Evolutionary conservation across 23 tunicate species (phyloP).

Genomic region (Styela plicata): DNA sequence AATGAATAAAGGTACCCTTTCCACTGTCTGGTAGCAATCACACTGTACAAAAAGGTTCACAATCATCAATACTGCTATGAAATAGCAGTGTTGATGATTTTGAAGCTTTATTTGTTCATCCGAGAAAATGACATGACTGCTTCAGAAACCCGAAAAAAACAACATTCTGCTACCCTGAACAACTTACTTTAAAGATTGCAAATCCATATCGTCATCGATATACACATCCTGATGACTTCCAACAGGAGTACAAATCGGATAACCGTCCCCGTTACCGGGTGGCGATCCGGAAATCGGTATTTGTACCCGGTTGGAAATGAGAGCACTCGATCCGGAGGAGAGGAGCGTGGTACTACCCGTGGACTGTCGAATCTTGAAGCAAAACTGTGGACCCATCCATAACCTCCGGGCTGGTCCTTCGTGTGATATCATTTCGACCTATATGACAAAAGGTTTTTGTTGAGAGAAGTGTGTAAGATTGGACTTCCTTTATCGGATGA

Average conservation of each 20-base stretch:
- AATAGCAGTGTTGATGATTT: too few relatives aligned
- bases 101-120: too few relatives aligned
- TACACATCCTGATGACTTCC: conserved; percentile 24
- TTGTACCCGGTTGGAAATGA: conserved; percentile 60
- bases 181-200: conserved; percentile 55
- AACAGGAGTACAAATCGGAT: not conserved
- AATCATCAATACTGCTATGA: too few relatives aligned
- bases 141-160: not conserved
- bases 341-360: conserved; percentile 64
- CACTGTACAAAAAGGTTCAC: too few relatives aligned
- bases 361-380: conserved; percentile 44
- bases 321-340: conserved; percentile 74
- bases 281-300: conserved; percentile 15
- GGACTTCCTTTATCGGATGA: too few relatives aligned
- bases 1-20: too few relatives aligned
- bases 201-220: conserved; percentile 74
- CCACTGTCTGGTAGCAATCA: too few relatives aligned
- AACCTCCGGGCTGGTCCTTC: conserved; percentile 92
- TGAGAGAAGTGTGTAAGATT: too few relatives aligned
- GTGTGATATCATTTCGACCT: conserved; percentile 93
- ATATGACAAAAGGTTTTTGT: too few relatives aligned
- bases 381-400: conserved; percentile 99
- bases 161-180: not conserved
- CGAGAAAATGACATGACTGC: too few relatives aligned
- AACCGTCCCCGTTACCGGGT: conserved; percentile 6